Conservation (phyloP, 2,888 invertebrate genomes). For the Eristalinus aeneus region DNA sequence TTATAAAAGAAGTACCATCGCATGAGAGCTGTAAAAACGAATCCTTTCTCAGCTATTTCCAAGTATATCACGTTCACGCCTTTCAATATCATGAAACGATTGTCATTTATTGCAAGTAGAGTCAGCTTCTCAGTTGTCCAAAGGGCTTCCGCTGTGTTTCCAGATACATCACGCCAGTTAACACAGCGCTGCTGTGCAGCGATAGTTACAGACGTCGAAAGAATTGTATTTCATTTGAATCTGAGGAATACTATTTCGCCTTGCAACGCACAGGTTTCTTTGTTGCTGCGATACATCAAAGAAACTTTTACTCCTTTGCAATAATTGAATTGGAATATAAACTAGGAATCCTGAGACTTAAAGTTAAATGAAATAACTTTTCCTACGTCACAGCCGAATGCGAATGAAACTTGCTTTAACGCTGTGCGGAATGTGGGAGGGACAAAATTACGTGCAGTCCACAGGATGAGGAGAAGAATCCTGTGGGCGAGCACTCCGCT, state of each 20-base stretch:
- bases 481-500: too few relatives aligned
- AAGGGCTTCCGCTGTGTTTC: background rate
- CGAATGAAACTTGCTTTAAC: background rate
- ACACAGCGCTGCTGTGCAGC: too few relatives aligned
- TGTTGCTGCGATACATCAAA: background rate
- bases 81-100: background rate
- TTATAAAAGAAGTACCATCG: too few relatives aligned
- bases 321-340: background rate
- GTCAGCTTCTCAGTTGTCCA: background rate
- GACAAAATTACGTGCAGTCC: too few relatives aligned
- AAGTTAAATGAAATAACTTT: background rate
- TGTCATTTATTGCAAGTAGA: background rate
- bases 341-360: background rate
- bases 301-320: background rate
- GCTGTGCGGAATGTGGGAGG: too few relatives aligned
- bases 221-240: background rate
- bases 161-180: background rate
- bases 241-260: background rate
- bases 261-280: background rate
- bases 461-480: too few relatives aligned
- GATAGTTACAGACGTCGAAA: background rate
- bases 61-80: background rate
- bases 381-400: background rate
- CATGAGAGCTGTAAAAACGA: too few relatives aligned
- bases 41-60: too few relatives aligned